These are phyloP conservation scores for Rhagonycha fulva DNA, from an alignment of 2,888 invertebrate genomes.

Conservation along the genomic window DNA sequence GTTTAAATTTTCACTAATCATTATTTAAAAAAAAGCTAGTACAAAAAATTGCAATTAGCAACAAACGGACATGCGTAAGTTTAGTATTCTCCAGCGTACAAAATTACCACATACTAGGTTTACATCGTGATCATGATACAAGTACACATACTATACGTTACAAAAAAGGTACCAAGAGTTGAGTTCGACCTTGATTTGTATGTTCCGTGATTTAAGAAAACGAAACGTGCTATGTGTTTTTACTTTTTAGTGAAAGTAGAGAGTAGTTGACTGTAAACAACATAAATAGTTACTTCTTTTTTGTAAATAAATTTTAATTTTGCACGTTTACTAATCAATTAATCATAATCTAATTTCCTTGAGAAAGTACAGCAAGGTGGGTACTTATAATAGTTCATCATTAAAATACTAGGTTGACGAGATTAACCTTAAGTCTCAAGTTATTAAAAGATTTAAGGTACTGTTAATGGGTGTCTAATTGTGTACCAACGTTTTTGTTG, in stretches of 20 bases:
- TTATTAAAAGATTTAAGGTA: not conserved
- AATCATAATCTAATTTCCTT: constrained; percentile 21
- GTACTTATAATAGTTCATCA: not conserved
- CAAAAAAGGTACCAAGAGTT: not conserved
- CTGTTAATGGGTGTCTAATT: not conserved
- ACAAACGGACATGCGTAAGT: not conserved
- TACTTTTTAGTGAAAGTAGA: constrained; percentile 43
- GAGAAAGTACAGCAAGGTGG: constrained; percentile 11
- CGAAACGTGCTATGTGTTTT: constrained; percentile 41
- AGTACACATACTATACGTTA: no score
- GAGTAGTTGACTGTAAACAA: constrained; percentile 13
- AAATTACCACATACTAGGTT: no score
- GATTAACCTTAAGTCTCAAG: not conserved
- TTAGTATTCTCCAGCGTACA: no score
- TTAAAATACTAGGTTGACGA: not conserved
- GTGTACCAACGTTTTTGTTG: not conserved
- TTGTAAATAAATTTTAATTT: constrained; percentile 3
- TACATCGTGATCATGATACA: no score
- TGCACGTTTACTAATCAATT: constrained; percentile 11
- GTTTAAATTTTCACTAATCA: no score
- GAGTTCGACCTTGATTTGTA: constrained; percentile 35
- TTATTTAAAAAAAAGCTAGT: not conserved
- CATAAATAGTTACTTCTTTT: constrained; percentile 17
- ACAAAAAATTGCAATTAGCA: not conserved
- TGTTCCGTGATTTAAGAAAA: constrained; percentile 36